phyloP scores from a whole-genome alignment of 2,797 vertebrate genomes.

The Diglossa cyanea region DNA sequence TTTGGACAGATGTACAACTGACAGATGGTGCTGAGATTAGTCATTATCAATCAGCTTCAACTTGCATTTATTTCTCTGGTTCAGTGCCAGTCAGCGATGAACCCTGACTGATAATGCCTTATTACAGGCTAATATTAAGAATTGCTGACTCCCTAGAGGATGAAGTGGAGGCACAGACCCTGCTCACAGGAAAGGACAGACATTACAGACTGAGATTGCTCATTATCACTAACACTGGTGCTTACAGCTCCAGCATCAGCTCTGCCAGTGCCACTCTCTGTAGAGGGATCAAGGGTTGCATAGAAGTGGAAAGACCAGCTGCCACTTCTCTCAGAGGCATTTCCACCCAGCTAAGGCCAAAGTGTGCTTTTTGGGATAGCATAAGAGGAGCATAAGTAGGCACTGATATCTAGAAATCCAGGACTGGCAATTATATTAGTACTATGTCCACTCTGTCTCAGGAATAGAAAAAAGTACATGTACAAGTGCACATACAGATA shows the following conservation, averaged over 20 bases:
- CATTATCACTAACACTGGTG: neutral
- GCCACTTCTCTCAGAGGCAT: neutral
- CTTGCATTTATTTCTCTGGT: slow-evolving; percentile 32
- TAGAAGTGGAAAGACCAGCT: neutral
- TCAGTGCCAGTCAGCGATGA: neutral
- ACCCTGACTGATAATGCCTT: neutral
- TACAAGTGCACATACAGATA: neutral
- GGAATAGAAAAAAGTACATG: neutral
- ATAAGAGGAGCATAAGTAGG: neutral
- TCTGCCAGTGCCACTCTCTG: neutral
- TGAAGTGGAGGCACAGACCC: neutral
- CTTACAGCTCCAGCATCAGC: neutral
- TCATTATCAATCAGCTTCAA: slow-evolving; percentile 47
- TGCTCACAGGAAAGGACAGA: neutral
- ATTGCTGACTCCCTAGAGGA: neutral
- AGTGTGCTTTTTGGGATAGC: neutral
- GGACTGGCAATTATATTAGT: neutral
- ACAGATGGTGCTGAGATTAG: slow-evolving; percentile 55
- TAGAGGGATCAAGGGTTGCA: neutral
- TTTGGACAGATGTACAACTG: slow-evolving; percentile 44
- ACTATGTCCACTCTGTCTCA: neutral
- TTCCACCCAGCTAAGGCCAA: neutral
- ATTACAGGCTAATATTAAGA: neutral
- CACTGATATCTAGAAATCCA: neutral
- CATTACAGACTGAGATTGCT: fast-evolving